These are phyloP conservation scores for Channa striata DNA, from an alignment of 2,797 vertebrate species.

Conservation along the genomic window DNA sequence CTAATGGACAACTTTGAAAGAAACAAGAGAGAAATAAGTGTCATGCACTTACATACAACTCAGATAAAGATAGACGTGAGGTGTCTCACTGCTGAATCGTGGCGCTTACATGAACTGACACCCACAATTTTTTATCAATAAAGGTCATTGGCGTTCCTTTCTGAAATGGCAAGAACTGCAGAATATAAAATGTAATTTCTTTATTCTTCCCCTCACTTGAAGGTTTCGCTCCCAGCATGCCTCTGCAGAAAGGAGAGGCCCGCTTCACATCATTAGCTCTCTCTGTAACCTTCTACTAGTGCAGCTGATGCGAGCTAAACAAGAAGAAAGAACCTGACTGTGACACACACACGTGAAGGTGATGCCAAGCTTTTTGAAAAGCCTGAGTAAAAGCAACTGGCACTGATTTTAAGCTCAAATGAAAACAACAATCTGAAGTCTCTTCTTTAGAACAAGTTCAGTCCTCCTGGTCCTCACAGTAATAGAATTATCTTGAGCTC, in stretches of 20 bases:
- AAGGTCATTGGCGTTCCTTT: conserved; percentile 3
- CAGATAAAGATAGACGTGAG: conserved; percentile 9
- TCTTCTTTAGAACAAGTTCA: conserved; percentile 13
- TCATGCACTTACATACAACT: conserved; percentile 2
- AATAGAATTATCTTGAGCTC: conserved; percentile 29
- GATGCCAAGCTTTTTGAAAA: conserved; percentile 40
- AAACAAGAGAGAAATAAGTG: conserved; percentile 10
- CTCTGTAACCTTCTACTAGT: conserved; percentile 41
- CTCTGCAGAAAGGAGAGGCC: conserved; percentile 30
- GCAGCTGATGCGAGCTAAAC: conserved; percentile 39
- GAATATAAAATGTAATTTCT: conserved; percentile 18
- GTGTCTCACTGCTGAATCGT: conserved; percentile 22
- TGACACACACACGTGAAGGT: conserved; percentile 1
- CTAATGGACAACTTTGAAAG: conserved; percentile 19
- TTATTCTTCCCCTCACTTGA: background rate
- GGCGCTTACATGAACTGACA: conserved; percentile 9
- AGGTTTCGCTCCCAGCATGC: conserved; percentile 13
- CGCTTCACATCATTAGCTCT: conserved; percentile 25
- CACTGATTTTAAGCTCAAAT: conserved; percentile 24
- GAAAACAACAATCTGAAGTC: conserved; percentile 14
- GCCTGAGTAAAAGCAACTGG: conserved; percentile 57
- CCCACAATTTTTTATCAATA: conserved; percentile 16
- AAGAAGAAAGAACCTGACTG: conserved; percentile 25
- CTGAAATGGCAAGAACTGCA: conserved; percentile 6
- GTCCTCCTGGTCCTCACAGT: conserved; percentile 22